Base-by-base conservation (phyloP, 2,113 vertebrate species). In the Stegostoma tigrinum region DNA sequence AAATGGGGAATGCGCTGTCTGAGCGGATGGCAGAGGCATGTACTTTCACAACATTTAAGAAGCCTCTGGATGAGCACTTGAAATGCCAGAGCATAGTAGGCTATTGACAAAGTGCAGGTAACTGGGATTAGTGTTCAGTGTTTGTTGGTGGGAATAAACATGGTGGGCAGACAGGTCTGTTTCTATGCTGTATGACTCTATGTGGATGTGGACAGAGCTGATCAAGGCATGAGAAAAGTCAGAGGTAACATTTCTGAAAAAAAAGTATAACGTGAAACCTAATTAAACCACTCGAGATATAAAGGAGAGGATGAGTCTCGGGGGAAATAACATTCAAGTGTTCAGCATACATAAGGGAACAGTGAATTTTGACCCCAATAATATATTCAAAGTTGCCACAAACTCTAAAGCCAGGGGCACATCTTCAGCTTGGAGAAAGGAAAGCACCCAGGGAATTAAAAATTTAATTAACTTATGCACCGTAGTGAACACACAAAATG, bases 371-470 rank as follows among this genome's bases (percentile, higher is more conserved):
- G 67, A 93, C 89, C 34, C 34, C 64, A 93, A 66, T 93, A 93
- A 67, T 93, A 66, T 93, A 93, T 93, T 93, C 61, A 93, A 93
- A 38, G 89, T 66, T 91, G 89, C 89, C 89, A 66, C 89, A 91
- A 91, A 91, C 78, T 83, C 78, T 64, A 21, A 19, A 64, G 55
- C 89, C 61, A 17, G 61, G 19, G 55, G 89, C 89, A 91, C n/a
- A 61, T 66, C 89, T 91, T 34, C 8, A 91, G 89, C 89, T 93
- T 93, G 2, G 61, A 93, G 42, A 75, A 93, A 93, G 89, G 23
- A 19, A 93, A 34, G n/a, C 64, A 64, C 55, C 66, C n/a, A 38
- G n/a, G 61, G 61, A 67, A 93, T 93, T 66, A 17, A n/a, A 93
- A 19, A 93, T 93, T 66, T 93, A 93, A 93, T 93, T 93, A 93